Percentiles rank a stretch among this genome's conserved stretches.
These are phyloP conservation scores for Lepilemur septentrionalis DNA, from an alignment of 2,797 vertebrate genomes.

Conservation along the genomic window DNA sequence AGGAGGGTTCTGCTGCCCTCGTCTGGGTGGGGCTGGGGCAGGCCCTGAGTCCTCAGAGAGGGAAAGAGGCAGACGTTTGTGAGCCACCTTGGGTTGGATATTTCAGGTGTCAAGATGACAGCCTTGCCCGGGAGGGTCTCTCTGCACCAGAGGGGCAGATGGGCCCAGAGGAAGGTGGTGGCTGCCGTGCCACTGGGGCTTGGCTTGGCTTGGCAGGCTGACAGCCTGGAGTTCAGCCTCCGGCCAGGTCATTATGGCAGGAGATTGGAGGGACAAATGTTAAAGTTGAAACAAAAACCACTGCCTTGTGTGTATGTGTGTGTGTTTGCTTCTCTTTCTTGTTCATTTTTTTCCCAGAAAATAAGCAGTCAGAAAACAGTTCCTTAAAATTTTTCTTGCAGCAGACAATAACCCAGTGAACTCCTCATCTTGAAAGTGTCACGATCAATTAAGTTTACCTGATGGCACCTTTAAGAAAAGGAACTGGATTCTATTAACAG, in stretches of 20 bases:
- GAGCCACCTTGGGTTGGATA: not conserved
- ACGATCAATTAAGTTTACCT: not conserved
- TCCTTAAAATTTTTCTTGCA: not conserved
- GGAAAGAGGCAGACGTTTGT: too few relatives aligned
- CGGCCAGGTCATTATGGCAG: not conserved
- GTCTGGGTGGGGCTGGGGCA: not conserved
- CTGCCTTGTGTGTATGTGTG: not conserved
- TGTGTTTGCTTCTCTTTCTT: not conserved
- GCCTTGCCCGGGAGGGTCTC: not conserved
- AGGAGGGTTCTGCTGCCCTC: not conserved
- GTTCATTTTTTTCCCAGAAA: not conserved
- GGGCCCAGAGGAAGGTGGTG: not conserved
- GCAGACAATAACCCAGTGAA: not conserved
- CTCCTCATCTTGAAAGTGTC: not conserved
- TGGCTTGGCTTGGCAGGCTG: not conserved
- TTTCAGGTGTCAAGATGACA: not conserved
- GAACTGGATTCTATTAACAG: not conserved
- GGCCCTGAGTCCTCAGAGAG: not conserved
- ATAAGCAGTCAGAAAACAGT: not conserved
- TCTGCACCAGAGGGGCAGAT: not conserved
- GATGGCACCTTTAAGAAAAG: not conserved
- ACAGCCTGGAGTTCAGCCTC: not conserved
- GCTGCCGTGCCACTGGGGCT: not conserved
- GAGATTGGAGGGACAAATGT: not conserved
- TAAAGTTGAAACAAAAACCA: not conserved